phyloP scores from a whole-genome alignment of 2,888 invertebrate species.

The Trisateles emortualis region DNA sequence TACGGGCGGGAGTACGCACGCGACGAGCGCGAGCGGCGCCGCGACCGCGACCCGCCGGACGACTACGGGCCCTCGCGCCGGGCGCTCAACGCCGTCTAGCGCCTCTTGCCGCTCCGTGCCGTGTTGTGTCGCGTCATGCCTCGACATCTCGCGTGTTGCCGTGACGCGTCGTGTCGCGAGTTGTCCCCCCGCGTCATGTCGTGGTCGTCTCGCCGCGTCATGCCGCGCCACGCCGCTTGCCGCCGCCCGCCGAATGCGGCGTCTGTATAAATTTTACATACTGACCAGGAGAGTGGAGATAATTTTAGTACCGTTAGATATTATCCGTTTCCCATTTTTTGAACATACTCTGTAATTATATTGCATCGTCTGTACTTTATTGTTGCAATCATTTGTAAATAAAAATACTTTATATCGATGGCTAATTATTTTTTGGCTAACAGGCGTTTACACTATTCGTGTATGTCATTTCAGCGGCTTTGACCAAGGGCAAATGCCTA shows the following conservation, averaged over 20 bases:
- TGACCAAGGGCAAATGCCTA: too few relatives aligned
- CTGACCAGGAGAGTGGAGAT: constrained; percentile 59
- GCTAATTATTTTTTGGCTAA: constrained; percentile 15
- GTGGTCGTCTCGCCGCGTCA: constrained; percentile 16
- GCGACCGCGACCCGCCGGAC: constrained; percentile 79
- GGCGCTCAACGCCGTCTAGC: constrained; percentile 92
- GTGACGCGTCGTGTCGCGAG: constrained; percentile 39
- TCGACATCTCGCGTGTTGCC: constrained; percentile 40
- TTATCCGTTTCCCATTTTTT: constrained; percentile 85
- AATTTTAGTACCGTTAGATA: constrained; percentile 86
- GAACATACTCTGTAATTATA: constrained; percentile 86
- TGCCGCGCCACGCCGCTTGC: constrained; percentile 60
- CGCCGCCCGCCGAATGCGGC: constrained; percentile 84
- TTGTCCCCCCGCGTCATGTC: constrained; percentile 48
- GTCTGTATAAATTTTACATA: constrained; percentile 84
- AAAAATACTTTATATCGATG: constrained; percentile 84
- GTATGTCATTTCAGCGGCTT: too few relatives aligned
- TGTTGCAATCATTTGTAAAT: constrained; percentile 88
- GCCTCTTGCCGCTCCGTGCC: constrained; percentile 46
- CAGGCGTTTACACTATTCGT: too few relatives aligned
- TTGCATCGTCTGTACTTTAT: constrained; percentile 86
- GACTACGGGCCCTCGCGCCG: constrained; percentile 89
- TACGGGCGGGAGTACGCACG: constrained; percentile 83
- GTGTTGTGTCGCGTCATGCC: constrained; percentile 52
- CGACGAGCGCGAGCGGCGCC: constrained; percentile 75